These are phyloP conservation scores for Agrochola circellaris DNA, from an alignment of 2,888 invertebrate genomes.

Conservation along the genomic window DNA sequence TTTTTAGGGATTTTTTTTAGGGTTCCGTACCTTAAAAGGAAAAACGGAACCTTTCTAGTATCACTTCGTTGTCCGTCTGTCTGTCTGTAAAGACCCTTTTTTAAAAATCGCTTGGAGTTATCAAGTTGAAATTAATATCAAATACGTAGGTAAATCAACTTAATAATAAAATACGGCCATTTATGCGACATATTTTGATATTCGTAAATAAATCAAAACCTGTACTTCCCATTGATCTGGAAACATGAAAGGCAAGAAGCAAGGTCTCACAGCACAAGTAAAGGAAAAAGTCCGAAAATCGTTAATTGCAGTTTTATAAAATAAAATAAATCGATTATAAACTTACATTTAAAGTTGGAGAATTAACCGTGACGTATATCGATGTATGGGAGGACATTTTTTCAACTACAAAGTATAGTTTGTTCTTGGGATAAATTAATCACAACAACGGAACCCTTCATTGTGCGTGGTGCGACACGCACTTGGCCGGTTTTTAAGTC, in stretches of 20 bases:
- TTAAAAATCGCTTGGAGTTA: background rate
- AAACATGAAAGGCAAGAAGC: background rate
- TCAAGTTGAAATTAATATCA: background rate
- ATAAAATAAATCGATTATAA: background rate
- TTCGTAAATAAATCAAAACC: background rate
- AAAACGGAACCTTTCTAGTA: background rate
- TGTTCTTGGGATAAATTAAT: background rate
- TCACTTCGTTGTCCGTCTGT: background rate
- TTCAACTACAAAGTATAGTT: background rate
- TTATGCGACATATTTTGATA: background rate
- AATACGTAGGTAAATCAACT: background rate
- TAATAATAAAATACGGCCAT: background rate
- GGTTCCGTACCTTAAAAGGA: no score
- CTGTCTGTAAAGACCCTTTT: background rate
- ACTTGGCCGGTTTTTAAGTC: background rate
- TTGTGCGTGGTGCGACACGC: background rate
- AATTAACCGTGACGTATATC: background rate
- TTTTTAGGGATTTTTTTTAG: no score
- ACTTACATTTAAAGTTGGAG: background rate
- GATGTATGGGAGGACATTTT: background rate
- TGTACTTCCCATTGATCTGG: background rate
- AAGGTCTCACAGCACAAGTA: background rate
- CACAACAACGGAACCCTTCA: background rate
- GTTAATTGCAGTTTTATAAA: background rate
- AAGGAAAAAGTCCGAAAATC: background rate